Evolutionary conservation across 2,113 vertebrate genomes (phyloP).

Genomic region (Piaya cayana): DNA sequence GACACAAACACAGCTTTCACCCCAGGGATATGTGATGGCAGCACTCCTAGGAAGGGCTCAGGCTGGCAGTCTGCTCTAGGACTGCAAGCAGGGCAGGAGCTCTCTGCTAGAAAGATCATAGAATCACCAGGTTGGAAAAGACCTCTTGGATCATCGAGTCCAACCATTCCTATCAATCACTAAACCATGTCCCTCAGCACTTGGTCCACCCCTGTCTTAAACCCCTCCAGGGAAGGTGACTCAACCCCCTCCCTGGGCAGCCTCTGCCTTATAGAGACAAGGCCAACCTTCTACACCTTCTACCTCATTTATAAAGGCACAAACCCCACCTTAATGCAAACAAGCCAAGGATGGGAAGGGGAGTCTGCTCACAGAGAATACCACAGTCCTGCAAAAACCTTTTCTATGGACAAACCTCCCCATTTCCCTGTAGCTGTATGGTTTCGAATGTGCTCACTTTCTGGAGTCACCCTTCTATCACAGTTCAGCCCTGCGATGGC

Average conservation of each 20-base stretch:
- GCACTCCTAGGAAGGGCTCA: neutral
- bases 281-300: neutral
- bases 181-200: too few relatives aligned
- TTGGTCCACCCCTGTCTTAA: too few relatives aligned
- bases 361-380: rapidly evolving
- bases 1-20: neutral
- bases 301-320: neutral
- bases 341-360: neutral
- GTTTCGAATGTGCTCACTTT: neutral
- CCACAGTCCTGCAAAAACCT: neutral
- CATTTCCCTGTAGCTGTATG: neutral
- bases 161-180: too few relatives aligned
- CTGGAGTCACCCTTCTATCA: neutral
- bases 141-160: too few relatives aligned
- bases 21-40: neutral
- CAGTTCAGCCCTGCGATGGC: neutral
- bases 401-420: neutral
- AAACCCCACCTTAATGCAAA: neutral
- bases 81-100: neutral
- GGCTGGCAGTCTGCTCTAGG: neutral
- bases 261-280: neutral
- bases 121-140: too few relatives aligned
- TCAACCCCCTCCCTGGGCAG: too few relatives aligned
- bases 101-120: neutral
- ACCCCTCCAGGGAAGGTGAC: too few relatives aligned